Conservation (phyloP, 2,888 invertebrate species). For the Malthinus flaveolus region DNA sequence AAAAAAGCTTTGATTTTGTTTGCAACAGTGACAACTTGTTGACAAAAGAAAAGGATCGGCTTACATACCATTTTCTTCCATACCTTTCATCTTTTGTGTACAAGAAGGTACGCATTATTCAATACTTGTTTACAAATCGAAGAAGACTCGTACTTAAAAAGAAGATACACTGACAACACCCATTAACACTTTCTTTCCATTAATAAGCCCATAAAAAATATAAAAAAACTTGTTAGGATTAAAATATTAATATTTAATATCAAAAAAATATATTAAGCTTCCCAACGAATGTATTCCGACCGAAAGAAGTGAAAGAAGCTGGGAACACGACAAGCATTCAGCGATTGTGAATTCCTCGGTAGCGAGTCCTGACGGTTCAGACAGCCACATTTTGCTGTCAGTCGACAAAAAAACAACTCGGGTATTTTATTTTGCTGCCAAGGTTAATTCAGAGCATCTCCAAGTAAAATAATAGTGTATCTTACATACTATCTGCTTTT, state of each 20-base stretch:
- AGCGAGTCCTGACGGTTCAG: constrained; percentile 48
- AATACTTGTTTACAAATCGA: neutral
- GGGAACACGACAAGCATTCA: constrained; percentile 45
- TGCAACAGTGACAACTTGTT: constrained; percentile 37
- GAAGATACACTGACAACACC: neutral
- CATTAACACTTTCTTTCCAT: neutral
- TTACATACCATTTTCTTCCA: constrained; percentile 23
- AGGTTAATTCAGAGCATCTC: constrained; percentile 55
- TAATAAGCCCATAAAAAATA: neutral
- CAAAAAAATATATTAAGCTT: constrained; percentile 3
- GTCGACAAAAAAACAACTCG: constrained; percentile 39
- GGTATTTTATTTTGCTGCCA: constrained; percentile 56
- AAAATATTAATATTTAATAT: neutral
- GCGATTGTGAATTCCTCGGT: constrained; percentile 46
- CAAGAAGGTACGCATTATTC: constrained; percentile 5
- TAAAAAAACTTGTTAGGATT: neutral
- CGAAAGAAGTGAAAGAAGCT: constrained; percentile 27
- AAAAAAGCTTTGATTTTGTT: constrained; percentile 34
- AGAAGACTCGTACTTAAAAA: neutral
- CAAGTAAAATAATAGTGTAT: constrained; percentile 54
- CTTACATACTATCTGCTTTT: constrained; percentile 47
- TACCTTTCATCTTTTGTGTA: constrained; percentile 13
- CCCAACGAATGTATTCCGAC: constrained; percentile 13
- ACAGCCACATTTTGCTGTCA: constrained; percentile 56
- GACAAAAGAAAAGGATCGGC: constrained; percentile 33